These are phyloP conservation scores for Euplagia quadripunctaria DNA, from an alignment of 2,888 invertebrate species.

Conservation along the genomic window DNA sequence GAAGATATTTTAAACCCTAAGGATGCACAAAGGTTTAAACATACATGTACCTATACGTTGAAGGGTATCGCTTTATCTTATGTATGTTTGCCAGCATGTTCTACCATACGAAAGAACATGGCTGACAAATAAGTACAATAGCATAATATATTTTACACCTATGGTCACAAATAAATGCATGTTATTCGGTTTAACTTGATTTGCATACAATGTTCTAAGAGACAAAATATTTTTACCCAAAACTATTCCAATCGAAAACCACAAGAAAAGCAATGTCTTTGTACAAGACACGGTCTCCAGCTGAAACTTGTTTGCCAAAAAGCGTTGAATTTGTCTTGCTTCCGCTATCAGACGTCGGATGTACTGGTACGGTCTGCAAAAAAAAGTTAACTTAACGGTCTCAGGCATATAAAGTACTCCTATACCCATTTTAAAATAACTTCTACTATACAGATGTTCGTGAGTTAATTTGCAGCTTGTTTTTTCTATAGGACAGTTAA, in stretches of 20 bases:
- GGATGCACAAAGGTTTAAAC: too few species aligned
- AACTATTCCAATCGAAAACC: background rate
- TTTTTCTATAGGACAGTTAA: too few species aligned
- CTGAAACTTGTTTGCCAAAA: conserved; percentile 57
- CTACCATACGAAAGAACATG: too few species aligned
- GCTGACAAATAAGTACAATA: too few species aligned
- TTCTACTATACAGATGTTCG: too few species aligned
- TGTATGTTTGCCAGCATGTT: too few species aligned
- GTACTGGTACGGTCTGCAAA: conserved; percentile 31
- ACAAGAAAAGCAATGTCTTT: conserved; percentile 24
- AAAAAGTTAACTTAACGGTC: background rate
- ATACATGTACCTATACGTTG: too few species aligned
- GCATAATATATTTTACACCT: background rate
- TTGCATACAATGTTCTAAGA: background rate
- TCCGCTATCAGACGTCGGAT: conserved; percentile 27
- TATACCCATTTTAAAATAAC: background rate
- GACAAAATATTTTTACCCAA: background rate
- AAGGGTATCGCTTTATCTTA: too few species aligned
- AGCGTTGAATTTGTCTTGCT: conserved; percentile 50
- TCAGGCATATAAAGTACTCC: background rate
- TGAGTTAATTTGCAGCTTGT: too few species aligned
- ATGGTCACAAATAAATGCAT: background rate
- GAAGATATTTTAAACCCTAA: too few species aligned
- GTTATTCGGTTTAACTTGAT: background rate
- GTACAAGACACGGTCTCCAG: conserved; percentile 22